phyloP scores from a whole-genome alignment of 2,113 vertebrate genomes.

The Pavo muticus region DNA sequence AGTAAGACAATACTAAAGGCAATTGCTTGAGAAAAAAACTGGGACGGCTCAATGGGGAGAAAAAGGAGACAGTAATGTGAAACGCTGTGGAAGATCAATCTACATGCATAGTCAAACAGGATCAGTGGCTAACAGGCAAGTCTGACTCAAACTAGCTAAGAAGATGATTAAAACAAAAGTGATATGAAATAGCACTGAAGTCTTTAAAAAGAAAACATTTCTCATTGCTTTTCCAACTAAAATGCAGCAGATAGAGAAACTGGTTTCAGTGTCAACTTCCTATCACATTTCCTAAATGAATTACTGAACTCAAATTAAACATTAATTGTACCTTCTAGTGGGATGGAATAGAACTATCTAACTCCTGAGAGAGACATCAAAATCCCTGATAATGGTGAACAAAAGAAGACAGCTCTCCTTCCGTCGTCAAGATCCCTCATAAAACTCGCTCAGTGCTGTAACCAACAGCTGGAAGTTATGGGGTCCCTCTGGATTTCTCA shows the following conservation, averaged over 20 bases:
- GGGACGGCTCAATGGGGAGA: background rate
- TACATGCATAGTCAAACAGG: background rate
- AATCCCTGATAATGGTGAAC: background rate
- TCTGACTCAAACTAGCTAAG: background rate
- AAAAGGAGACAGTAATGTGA: background rate
- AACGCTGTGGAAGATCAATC: background rate
- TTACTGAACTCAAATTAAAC: background rate
- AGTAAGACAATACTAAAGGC: background rate
- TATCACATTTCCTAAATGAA: constrained; percentile 31
- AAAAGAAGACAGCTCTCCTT: constrained; percentile 18
- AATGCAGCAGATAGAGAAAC: background rate
- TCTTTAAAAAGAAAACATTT: constrained; percentile 6
- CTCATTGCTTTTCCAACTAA: background rate
- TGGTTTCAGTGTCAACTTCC: background rate
- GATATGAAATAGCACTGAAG: background rate
- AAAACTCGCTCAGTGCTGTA: background rate
- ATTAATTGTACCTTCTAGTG: constrained; percentile 26
- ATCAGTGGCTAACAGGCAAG: constrained; percentile 24
- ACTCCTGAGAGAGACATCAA: constrained; percentile 49
- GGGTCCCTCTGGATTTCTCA: constrained; percentile 29
- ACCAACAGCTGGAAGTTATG: constrained; percentile 42
- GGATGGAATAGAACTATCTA: background rate
- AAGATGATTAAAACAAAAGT: constrained; percentile 12
- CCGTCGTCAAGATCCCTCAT: background rate
- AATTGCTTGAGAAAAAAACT: background rate